Conservation (phyloP, 2,113 vertebrate genomes). For the Dissostichus mawsoni region DNA sequence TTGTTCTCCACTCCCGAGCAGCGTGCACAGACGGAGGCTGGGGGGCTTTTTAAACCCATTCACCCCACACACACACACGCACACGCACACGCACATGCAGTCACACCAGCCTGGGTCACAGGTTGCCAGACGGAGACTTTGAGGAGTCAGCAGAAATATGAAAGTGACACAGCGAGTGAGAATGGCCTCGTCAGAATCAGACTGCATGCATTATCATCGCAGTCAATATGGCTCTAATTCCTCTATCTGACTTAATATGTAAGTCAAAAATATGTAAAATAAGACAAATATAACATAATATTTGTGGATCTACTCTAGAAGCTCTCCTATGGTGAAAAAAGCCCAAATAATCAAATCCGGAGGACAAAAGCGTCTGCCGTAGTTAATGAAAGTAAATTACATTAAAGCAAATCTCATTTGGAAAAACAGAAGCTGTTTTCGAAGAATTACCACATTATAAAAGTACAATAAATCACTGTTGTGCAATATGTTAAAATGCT, state of each 20-base stretch:
- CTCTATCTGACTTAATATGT: background rate
- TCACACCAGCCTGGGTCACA: slow-evolving; percentile 35
- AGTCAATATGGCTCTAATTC: background rate
- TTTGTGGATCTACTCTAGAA: background rate
- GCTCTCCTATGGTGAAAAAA: background rate
- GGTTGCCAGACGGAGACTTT: slow-evolving; percentile 43
- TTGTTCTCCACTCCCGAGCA: slow-evolving; percentile 88
- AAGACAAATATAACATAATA: background rate
- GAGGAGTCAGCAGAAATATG: slow-evolving; percentile 69
- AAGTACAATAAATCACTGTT: background rate
- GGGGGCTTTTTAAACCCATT: slow-evolving; percentile 76
- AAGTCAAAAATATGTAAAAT: background rate
- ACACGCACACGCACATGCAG: slow-evolving; percentile 3
- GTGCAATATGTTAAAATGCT: too few relatives aligned
- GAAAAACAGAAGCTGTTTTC: background rate
- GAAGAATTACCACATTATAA: background rate
- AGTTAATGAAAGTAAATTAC: background rate
- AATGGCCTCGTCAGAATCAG: background rate
- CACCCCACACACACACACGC: slow-evolving; percentile 44
- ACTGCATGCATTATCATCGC: background rate
- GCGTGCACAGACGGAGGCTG: slow-evolving; percentile 86
- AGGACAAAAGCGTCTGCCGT: too few relatives aligned
- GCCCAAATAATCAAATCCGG: background rate
- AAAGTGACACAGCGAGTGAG: slow-evolving; percentile 41
- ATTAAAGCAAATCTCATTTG: background rate